Percentiles rank a stretch among this genome's conserved stretches.
Conservation (phyloP, 2,797 vertebrate genomes). For the Hypotaenidia philippensis region DNA sequence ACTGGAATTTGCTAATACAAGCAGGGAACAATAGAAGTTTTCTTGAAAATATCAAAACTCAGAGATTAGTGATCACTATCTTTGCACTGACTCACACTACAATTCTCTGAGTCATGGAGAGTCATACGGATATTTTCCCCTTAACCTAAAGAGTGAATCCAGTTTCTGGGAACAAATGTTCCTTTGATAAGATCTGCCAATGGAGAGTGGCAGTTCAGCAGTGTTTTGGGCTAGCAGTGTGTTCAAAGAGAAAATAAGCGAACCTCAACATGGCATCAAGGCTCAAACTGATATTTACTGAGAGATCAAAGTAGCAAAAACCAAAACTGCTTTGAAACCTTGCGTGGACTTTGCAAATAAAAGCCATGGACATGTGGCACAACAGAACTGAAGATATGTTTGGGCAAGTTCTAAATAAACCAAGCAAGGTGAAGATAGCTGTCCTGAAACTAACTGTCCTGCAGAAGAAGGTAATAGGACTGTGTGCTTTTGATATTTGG, state of each 20-base stretch:
- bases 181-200: not conserved
- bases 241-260: not conserved
- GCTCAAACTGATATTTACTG: not conserved
- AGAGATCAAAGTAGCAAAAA: not conserved
- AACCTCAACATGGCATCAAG: not conserved
- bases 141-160: constrained; percentile 1
- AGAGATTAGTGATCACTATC: not conserved
- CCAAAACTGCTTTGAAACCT: not conserved
- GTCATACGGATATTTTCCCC: not conserved
- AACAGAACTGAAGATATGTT: not conserved
- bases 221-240: not conserved
- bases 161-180: not conserved
- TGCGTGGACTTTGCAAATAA: not conserved
- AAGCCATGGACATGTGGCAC: not conserved
- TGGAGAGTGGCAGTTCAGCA: not conserved
- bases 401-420: not conserved
- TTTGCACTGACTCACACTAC: not conserved
- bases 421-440: not conserved
- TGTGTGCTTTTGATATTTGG: not conserved
- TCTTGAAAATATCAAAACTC: not conserved
- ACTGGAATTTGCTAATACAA: not conserved
- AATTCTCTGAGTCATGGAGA: not conserved
- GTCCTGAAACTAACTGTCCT: not conserved
- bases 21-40: not conserved
- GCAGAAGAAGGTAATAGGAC: not conserved